Conservation (phyloP, 2,113 vertebrate species). For the Oxyruncus cristatus region DNA sequence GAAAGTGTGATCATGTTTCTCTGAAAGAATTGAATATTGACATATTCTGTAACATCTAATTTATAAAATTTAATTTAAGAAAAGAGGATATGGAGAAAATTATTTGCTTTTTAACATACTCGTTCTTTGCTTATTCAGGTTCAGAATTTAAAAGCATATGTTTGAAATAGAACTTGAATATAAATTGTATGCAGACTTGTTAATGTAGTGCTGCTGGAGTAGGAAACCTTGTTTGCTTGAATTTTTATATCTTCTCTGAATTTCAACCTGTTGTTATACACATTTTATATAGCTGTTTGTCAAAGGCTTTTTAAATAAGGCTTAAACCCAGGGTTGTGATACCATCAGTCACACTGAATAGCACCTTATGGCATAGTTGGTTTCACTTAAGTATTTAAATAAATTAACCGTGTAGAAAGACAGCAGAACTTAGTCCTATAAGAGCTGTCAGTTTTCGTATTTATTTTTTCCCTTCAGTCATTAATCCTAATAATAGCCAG, state of each 20-base stretch:
- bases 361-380: background rate
- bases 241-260: background rate
- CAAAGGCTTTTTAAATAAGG: background rate
- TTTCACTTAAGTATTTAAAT: background rate
- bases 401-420: background rate
- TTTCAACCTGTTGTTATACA: background rate
- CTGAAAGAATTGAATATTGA: background rate
- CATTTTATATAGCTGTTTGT: background rate
- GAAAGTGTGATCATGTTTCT: background rate
- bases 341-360: background rate
- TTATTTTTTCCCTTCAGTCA: background rate
- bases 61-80: background rate
- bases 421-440: background rate
- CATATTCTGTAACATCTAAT: background rate
- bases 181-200: background rate
- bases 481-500: background rate
- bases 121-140: background rate
- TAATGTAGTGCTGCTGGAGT: background rate
- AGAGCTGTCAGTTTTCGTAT: background rate
- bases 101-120: background rate
- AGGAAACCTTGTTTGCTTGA: background rate
- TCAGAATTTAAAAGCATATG: background rate
- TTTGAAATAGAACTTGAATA: background rate
- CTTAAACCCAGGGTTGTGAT: background rate
- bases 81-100: background rate